These are phyloP conservation scores for Isurus oxyrinchus DNA, from an alignment of 2,113 vertebrate genomes.

Conservation along the genomic window DNA sequence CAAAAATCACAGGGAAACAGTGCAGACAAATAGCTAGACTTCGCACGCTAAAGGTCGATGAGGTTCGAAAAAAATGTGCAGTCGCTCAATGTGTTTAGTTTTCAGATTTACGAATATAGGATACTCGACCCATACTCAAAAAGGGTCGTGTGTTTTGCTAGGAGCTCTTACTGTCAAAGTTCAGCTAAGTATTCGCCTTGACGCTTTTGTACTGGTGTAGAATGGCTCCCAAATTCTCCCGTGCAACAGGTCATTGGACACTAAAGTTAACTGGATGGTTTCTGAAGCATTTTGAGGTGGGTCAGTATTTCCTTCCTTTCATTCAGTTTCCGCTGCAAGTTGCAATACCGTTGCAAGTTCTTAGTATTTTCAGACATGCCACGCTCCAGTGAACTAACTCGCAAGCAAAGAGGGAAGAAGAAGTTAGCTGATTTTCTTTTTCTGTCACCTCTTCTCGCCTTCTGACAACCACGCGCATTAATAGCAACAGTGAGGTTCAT, in stretches of 20 bases:
- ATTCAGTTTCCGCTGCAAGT: neutral
- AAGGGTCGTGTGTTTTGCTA: neutral
- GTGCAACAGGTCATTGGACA: neutral
- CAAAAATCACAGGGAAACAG: no score
- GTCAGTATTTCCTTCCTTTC: neutral
- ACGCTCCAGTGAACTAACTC: neutral
- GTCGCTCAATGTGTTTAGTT: no score
- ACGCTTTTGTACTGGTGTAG: neutral
- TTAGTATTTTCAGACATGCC: neutral
- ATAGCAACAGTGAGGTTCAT: neutral
- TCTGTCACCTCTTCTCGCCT: neutral
- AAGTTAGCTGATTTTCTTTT: neutral
- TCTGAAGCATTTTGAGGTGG: neutral
- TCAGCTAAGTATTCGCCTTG: neutral
- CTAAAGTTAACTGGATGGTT: neutral
- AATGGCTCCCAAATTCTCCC: neutral
- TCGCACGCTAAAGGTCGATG: no score
- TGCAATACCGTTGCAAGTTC: neutral
- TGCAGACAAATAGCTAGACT: no score
- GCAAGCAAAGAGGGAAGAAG: neutral
- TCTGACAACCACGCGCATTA: neutral
- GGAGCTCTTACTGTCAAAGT: neutral
- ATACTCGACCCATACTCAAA: no score
- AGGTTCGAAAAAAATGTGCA: no score
- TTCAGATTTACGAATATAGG: no score